Conservation (phyloP, 2,113 vertebrate genomes). For the Podiceps cristatus region DNA sequence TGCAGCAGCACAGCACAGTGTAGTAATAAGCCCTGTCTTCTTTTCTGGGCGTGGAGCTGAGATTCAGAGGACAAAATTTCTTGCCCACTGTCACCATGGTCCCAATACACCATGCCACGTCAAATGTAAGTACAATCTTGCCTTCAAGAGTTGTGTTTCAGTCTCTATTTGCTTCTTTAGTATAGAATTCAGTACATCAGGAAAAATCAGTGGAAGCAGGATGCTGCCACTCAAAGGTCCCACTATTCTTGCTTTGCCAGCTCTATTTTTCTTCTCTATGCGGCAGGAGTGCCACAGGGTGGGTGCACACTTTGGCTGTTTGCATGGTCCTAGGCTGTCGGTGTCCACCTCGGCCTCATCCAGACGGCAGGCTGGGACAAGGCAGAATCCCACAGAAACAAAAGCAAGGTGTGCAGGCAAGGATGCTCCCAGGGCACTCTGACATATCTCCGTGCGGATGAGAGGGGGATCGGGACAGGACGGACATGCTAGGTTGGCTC, state of each 20-base stretch:
- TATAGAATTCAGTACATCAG: neutral
- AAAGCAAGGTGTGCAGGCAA: neutral
- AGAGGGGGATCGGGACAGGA: neutral
- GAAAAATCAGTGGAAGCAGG: neutral
- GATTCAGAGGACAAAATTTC: neutral
- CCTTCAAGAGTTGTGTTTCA: neutral
- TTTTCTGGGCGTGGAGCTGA: neutral
- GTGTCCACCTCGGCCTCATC: neutral
- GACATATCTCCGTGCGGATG: neutral
- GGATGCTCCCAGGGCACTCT: neutral
- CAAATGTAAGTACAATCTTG: neutral
- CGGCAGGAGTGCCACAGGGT: rapidly evolving
- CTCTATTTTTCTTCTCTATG: rapidly evolving
- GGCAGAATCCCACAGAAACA: neutral
- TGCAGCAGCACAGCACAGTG: neutral
- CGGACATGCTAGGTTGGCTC: rapidly evolving
- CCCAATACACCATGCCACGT: rapidly evolving
- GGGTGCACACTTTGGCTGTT: rapidly evolving
- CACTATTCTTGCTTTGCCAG: neutral
- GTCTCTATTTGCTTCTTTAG: neutral
- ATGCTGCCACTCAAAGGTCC: neutral
- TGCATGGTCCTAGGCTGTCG: neutral
- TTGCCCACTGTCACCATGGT: neutral
- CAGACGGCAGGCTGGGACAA: neutral
- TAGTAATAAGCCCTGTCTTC: neutral